phyloP scores from a whole-genome alignment of 2,113 vertebrate species.

The Nibea albiflora region DNA sequence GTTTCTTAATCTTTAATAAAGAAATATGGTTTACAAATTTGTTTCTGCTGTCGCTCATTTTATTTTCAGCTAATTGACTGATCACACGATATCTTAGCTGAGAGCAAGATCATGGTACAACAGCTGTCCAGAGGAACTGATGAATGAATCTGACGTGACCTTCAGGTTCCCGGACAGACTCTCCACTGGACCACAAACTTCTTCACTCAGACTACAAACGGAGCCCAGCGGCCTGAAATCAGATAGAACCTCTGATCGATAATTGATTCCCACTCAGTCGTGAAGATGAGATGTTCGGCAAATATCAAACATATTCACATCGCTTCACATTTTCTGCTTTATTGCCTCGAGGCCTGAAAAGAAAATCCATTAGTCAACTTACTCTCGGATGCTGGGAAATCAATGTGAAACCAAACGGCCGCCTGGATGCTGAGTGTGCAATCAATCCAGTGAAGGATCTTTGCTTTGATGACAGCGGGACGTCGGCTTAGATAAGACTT shows the following conservation, averaged over 20 bases:
- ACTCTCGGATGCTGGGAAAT: neutral
- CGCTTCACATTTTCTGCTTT: neutral
- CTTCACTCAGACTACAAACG: neutral
- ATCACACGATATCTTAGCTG: too few species aligned
- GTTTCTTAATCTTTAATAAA: conserved; percentile 88
- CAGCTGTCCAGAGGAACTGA: too few species aligned
- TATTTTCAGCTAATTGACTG: too few species aligned
- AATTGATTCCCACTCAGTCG: neutral
- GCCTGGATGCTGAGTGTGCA: neutral
- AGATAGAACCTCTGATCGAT: neutral
- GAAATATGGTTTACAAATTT: conserved; percentile 81
- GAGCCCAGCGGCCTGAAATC: neutral
- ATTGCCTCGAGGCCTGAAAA: neutral
- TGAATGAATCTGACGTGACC: neutral
- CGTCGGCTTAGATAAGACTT: neutral
- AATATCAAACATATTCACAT: neutral
- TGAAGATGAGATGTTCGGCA: neutral
- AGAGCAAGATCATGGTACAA: too few species aligned
- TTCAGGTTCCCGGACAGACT: neutral
- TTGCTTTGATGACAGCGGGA: neutral
- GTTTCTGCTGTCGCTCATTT: conserved; percentile 12
- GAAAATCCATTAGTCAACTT: neutral
- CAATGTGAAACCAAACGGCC: neutral
- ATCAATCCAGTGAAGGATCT: neutral
- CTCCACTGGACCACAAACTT: neutral